Evolutionary conservation across 2,888 invertebrate genomes (phyloP).

Genomic region (Drosophila cognata): DNA sequence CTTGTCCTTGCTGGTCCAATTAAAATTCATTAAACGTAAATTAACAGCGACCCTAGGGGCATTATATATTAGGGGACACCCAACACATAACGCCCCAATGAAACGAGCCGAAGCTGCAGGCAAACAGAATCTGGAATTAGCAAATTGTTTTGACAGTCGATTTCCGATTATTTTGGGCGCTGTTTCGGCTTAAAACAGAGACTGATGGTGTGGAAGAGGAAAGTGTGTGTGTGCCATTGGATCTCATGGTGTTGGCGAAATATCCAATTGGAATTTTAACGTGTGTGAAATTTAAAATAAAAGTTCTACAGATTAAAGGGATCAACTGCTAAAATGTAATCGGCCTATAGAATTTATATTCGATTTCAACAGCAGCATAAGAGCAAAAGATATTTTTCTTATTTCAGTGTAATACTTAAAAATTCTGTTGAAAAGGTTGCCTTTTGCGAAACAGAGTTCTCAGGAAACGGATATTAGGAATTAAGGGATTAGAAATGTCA

Average conservation of each 20-base stretch:
- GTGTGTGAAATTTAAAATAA: background rate
- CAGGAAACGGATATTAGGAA: background rate
- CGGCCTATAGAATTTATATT: background rate
- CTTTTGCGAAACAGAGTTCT: background rate
- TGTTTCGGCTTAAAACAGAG: conserved; percentile 11
- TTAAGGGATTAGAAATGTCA: no score
- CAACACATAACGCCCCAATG: conserved; percentile 27
- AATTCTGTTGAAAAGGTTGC: background rate
- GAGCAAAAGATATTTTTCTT: background rate
- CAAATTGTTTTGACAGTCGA: conserved; percentile 49
- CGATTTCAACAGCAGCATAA: background rate
- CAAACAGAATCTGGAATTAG: conserved; percentile 52
- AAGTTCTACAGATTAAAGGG: background rate
- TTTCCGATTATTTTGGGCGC: conserved; percentile 29
- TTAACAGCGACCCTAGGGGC: conserved; percentile 63
- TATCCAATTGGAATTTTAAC: background rate
- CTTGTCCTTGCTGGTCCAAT: conserved; percentile 55
- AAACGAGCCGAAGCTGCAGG: conserved; percentile 35
- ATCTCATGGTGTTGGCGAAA: background rate
- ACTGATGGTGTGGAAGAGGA: background rate
- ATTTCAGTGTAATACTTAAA: background rate
- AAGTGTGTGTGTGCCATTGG: background rate
- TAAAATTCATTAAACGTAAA: conserved; percentile 80
- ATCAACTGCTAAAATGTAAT: background rate
- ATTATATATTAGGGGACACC: conserved; percentile 56